phyloP scores from a whole-genome alignment of 2,113 vertebrate species.

The Ptychochromis oligacanthus region DNA sequence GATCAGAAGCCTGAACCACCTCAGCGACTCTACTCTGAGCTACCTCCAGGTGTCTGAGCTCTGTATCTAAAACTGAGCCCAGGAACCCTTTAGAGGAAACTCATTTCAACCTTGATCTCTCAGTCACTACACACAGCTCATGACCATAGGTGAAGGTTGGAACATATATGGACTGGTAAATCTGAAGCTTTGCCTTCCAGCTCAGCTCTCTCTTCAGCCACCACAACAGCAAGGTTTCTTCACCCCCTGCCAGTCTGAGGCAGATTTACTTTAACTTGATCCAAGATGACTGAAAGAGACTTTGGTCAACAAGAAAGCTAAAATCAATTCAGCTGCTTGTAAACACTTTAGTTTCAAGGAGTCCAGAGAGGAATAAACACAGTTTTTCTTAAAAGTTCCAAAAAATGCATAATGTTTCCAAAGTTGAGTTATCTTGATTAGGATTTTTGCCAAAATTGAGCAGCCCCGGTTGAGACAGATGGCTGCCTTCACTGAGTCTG shows the following conservation, averaged over 20 bases:
- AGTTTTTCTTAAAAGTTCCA: background rate
- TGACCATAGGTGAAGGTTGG: too few relatives aligned
- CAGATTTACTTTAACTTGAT: background rate
- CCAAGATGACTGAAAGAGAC: background rate
- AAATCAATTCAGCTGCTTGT: background rate
- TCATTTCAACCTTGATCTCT: background rate
- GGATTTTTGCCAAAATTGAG: background rate
- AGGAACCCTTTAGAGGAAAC: background rate
- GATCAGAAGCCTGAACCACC: too few relatives aligned
- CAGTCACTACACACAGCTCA: background rate
- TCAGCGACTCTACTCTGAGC: background rate
- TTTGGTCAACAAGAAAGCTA: background rate
- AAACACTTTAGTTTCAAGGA: background rate
- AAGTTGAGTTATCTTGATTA: background rate
- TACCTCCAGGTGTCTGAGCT: accelerated
- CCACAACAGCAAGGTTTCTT: too few relatives aligned
- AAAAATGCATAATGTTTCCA: background rate
- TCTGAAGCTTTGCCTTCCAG: too few relatives aligned
- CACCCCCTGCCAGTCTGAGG: background rate
- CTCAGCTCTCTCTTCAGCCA: too few relatives aligned
- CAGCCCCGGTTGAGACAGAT: background rate
- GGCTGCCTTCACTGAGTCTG: background rate
- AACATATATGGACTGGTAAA: too few relatives aligned
- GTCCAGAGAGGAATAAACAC: background rate
- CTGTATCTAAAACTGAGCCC: background rate